Percentiles rank a stretch among this genome's conserved stretches.
phyloP scores from a whole-genome alignment of 2,797 vertebrate genomes.

The Parauchenoglanis ngamensis region DNA sequence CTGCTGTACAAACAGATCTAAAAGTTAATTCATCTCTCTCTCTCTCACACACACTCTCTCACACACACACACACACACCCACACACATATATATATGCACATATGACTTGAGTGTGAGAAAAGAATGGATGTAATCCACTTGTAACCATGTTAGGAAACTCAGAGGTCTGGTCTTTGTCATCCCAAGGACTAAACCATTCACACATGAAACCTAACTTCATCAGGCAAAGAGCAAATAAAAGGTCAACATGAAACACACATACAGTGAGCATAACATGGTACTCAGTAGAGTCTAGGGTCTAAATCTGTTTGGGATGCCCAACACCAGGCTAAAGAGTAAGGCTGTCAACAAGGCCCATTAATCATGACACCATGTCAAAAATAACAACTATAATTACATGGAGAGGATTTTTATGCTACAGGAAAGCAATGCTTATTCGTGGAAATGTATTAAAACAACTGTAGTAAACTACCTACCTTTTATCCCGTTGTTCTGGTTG shows the following conservation, averaged over 20 bases:
- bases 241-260: conserved; percentile 10
- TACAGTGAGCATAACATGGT: conserved; percentile 7
- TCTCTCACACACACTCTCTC: not conserved
- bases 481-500: no score
- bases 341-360: not conserved
- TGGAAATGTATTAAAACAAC: not conserved
- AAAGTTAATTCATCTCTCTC: conserved; percentile 71
- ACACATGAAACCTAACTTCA: conserved; percentile 22
- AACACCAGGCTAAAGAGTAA: not conserved
- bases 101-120: conserved; percentile 3
- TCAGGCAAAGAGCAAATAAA: not conserved
- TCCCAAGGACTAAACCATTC: not conserved
- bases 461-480: not conserved
- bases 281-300: not conserved
- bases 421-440: not conserved
- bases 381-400: not conserved
- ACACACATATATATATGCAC: not conserved
- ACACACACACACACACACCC: not conserved
- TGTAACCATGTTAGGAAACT: conserved; percentile 24
- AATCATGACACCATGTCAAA: not conserved
- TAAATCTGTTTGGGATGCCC: not conserved
- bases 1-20: conserved; percentile 71
- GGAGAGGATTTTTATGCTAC: not conserved
- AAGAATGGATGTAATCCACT: conserved; percentile 24
- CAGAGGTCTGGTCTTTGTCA: conserved; percentile 24